phyloP scores from a whole-genome alignment of 2,797 vertebrate species.

The Lutjanus campechanus region DNA sequence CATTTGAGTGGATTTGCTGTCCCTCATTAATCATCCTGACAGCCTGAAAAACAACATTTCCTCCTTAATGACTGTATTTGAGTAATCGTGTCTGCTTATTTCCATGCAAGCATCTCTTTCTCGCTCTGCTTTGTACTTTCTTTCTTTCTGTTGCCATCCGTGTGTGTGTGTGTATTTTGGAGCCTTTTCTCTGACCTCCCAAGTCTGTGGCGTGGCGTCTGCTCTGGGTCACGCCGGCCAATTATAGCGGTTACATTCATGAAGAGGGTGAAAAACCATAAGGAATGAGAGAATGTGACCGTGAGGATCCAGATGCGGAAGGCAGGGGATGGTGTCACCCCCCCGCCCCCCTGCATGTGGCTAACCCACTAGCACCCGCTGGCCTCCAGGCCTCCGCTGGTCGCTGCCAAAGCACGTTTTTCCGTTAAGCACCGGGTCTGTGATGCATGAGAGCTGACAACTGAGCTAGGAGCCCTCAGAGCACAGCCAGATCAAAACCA shows the following conservation, averaged over 20 bases:
- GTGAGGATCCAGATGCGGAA: constrained; percentile 71
- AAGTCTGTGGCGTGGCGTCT: constrained; percentile 74
- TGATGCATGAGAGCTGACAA: constrained; percentile 85
- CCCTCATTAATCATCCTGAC: constrained; percentile 98
- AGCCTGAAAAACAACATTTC: constrained; percentile 98
- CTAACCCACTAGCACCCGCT: constrained; percentile 76
- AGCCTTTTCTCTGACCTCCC: constrained; percentile 72
- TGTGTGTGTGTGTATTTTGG: constrained; percentile 73
- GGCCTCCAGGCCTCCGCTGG: constrained; percentile 73
- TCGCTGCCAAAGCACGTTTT: constrained; percentile 85
- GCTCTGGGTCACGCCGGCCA: constrained; percentile 71
- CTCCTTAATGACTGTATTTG: constrained; percentile 98
- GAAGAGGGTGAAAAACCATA: constrained; percentile 69
- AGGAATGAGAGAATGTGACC: constrained; percentile 76
- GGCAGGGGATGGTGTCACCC: constrained; percentile 71
- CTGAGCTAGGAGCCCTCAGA: constrained; percentile 71
- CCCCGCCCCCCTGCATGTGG: constrained; percentile 58
- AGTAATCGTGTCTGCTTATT: constrained; percentile 91
- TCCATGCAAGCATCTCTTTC: constrained; percentile 75
- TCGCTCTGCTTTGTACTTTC: constrained; percentile 44
- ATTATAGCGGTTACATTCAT: constrained; percentile 66
- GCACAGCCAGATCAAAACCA: constrained; percentile 81
- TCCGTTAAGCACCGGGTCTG: constrained; percentile 70
- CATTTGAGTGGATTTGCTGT: constrained; percentile 92
- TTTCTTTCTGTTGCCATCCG: constrained; percentile 36